Base-by-base conservation (phyloP, 2,888 invertebrate species). In the Drosophila trichaetosa region DNA sequence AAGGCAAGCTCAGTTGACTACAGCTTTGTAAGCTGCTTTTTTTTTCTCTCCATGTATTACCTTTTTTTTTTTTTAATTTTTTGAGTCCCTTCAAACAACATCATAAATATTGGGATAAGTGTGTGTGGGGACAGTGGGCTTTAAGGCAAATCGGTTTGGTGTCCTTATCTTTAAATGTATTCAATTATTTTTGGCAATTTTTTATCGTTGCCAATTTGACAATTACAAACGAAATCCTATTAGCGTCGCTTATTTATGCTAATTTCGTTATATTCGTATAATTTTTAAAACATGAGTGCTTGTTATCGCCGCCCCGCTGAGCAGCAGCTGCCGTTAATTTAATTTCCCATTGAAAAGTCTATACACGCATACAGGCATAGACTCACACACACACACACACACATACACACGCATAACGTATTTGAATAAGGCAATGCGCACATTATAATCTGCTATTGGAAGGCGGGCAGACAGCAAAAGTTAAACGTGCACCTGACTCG, bases 181-280 rank as follows among this genome's bases (percentile, higher is more conserved):
- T 59, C 54, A 57, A 61, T 71, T 80, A 62, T 63, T 64, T 66
- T 71, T 65, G 40, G 78, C 27, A 46, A 16, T 68, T 58, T 62
- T 74, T 65, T n/a, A 69, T 38, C 52, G 60, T 57, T 75, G 69
- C 59, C 83, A 86, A 88, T 89, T 87, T 82, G 77, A 87, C 89
- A 85, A 85, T 85, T 88, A 83, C 86, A 89, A 88, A 78, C 65
- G 71, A 77, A 87, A 87, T 88, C 86, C 89, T 83, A 89, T 89
- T 87, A 90, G 81, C 74, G 72, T 24, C 77, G 79, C 77, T 86
- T 88, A 85, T 85, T 79, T 85, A 87, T 88, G 90, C 81, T 70
- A 90, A 90, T 83, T 81, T 88, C 65, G 70, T 82, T 88, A 86
- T 82, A 77, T 79, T 72, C 73, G 82, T 72, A 81, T 71, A 76